These are phyloP conservation scores for Drosophila littoralis DNA, from an alignment of 1,140 invertebrate genomes.

Conservation along the genomic window DNA sequence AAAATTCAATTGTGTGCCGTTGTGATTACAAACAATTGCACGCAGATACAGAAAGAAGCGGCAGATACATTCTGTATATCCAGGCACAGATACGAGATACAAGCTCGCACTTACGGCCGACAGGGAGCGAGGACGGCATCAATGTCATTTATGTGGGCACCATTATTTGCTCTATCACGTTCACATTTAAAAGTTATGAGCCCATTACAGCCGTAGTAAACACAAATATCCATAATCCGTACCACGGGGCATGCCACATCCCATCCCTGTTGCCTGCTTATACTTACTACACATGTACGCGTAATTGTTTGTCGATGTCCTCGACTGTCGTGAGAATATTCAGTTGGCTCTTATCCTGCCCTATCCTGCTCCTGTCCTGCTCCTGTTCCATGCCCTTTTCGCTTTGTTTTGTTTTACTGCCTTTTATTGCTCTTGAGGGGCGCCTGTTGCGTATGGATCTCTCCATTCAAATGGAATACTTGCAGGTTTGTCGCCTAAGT, in stretches of 20 bases:
- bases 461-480: background rate
- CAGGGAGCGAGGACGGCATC: slow-evolving; percentile 20
- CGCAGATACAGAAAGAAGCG: slow-evolving; percentile 17
- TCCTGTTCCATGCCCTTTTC: slow-evolving; percentile 13
- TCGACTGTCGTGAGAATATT: slow-evolving; percentile 78
- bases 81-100: slow-evolving; percentile 12
- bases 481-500: background rate
- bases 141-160: slow-evolving; percentile 70
- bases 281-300: slow-evolving; percentile 65
- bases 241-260: slow-evolving; percentile 52
- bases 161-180: slow-evolving; percentile 82
- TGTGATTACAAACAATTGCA: slow-evolving; percentile 56
- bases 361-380: slow-evolving; percentile 25
- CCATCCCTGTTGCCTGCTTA: slow-evolving; percentile 30
- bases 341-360: slow-evolving; percentile 45
- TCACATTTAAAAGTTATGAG: slow-evolving; percentile 74
- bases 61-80: background rate
- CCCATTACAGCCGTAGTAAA: slow-evolving; percentile 78
- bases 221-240: slow-evolving; percentile 80
- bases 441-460: slow-evolving; percentile 30
- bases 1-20: slow-evolving; percentile 40
- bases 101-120: background rate
- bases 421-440: background rate
- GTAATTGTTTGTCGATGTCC: slow-evolving; percentile 79
- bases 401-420: slow-evolving; percentile 20